These are phyloP conservation scores for Leucophenga montana DNA, from an alignment of 2,888 invertebrate genomes.

Conservation along the genomic window DNA sequence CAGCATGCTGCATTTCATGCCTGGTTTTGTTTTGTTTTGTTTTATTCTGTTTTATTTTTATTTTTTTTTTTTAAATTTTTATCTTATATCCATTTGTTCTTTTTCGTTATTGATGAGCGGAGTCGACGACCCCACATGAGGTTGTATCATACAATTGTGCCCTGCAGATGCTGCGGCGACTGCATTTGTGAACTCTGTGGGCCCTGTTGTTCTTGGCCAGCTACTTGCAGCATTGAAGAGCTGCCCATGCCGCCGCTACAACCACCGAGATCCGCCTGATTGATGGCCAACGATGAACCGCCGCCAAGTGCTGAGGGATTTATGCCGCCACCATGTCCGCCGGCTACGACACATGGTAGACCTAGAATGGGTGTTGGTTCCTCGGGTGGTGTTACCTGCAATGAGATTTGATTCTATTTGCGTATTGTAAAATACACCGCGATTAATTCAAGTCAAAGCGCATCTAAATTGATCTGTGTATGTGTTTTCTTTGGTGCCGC, in stretches of 20 bases:
- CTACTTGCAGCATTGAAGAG: slow-evolving; percentile 78
- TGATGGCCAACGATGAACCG: slow-evolving; percentile 70
- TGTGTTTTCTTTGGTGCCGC: slow-evolving; percentile 2
- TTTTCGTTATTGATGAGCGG: slow-evolving; percentile 82
- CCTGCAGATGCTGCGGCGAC: slow-evolving; percentile 84
- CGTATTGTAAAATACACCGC: slow-evolving; percentile 26
- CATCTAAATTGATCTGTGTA: background rate
- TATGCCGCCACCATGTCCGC: slow-evolving; percentile 69
- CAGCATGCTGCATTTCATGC: no score
- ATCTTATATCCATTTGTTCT: slow-evolving; percentile 75
- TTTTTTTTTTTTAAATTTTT: slow-evolving; percentile 6
- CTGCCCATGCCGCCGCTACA: slow-evolving; percentile 70
- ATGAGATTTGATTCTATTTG: slow-evolving; percentile 68
- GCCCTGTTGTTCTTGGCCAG: slow-evolving; percentile 54
- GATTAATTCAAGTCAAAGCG: background rate
- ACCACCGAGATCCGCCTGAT: slow-evolving; percentile 71
- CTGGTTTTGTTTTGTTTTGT: background rate
- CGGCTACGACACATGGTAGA: slow-evolving; percentile 68
- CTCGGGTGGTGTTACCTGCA: slow-evolving; percentile 80
- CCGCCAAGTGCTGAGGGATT: slow-evolving; percentile 71
- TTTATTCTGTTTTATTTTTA: background rate
- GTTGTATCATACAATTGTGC: slow-evolving; percentile 96
- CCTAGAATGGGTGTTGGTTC: slow-evolving; percentile 74
- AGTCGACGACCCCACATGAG: slow-evolving; percentile 93
- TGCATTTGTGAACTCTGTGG: slow-evolving; percentile 63